Conservation (phyloP, 2,113 vertebrate species). For the Oostethus manadensis region DNA sequence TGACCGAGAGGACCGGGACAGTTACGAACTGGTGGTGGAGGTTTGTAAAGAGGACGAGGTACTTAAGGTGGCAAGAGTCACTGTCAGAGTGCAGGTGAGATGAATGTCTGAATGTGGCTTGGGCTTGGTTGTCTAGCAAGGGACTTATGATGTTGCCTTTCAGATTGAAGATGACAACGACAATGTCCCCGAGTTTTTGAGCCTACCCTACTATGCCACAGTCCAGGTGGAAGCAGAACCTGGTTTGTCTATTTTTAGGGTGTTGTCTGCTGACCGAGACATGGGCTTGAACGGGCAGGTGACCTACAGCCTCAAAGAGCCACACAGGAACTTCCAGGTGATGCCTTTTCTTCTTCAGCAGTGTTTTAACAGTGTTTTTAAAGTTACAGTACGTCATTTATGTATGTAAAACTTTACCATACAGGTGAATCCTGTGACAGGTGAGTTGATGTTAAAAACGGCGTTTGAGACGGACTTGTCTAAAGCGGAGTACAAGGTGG, state of each 20-base stretch:
- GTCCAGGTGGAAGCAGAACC: constrained; percentile 90
- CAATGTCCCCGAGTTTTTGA: constrained; percentile 85
- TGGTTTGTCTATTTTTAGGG: constrained; percentile 83
- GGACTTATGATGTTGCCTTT: background rate
- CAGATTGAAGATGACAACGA: constrained; percentile 92
- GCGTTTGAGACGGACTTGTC: constrained; percentile 85
- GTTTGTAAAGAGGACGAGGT: constrained; percentile 85
- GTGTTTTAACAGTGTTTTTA: background rate
- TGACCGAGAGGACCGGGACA: constrained; percentile 85
- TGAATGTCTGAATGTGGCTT: constrained; percentile 49
- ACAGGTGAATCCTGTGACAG: constrained; percentile 77
- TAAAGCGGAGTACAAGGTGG: constrained; percentile 83
- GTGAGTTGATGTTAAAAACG: constrained; percentile 82
- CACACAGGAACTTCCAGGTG: constrained; percentile 86
- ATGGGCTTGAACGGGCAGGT: constrained; percentile 83
- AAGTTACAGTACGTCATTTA: background rate
- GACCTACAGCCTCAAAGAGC: constrained; percentile 80
- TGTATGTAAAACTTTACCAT: background rate
- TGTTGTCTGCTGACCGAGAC: constrained; percentile 86
- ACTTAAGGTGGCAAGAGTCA: constrained; percentile 83
- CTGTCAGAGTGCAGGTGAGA: constrained; percentile 78
- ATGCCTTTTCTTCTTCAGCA: background rate
- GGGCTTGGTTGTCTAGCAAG: too few species aligned
- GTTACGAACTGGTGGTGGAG: constrained; percentile 90
- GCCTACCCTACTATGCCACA: constrained; percentile 91